Base-by-base conservation (phyloP, 2,797 vertebrate species). In the Lepus oiostolus region DNA sequence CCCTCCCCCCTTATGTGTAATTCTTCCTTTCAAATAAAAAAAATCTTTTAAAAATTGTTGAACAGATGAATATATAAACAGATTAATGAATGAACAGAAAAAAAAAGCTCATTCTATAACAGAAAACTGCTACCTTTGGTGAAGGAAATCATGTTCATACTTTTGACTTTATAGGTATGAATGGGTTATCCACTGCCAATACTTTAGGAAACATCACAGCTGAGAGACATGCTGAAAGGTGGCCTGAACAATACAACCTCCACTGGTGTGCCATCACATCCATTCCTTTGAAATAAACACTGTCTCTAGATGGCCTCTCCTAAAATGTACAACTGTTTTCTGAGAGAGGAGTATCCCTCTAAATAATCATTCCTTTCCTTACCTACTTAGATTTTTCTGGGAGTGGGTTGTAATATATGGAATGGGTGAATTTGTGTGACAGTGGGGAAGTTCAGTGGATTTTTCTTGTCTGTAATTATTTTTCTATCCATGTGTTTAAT, bases 241-340 rank as follows among this genome's bases (percentile, higher is more conserved):
- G 28, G 22, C 67, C 62, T 95, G 58, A 94, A 96, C 80, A 89
- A 92, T 94, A 82, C n/a, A 87, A 1, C 77, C 93, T 94, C n/a
- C 38, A 54, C 81, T 94, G 67, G n/a, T 93, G 60, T 82, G 63
- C 77, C 85, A 88, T 87, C 50, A 52, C 28, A 90, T 28, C 60
- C 85, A 74, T 85, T 65, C 79, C 92, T 96, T n/a, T 62, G 52
- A 63, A 80, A 32, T 92, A 84, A 95, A 85, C 85, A 63, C 63
- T 94, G 47, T 90, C 70, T 96, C 77, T 92, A 94, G 85, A 94
- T 95, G 88, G 93, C 47, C 52, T 92, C 52, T 96, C 42, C 92
- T 93, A 85, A 93, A 94, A 95, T 82, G 63, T 93, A 70, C 86
- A 94, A 86, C 42, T 91, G 75, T 91, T 96, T 91, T 77, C 87